Conservation (phyloP, 2,113 vertebrate species). For the Myrmecophaga tridactyla region DNA sequence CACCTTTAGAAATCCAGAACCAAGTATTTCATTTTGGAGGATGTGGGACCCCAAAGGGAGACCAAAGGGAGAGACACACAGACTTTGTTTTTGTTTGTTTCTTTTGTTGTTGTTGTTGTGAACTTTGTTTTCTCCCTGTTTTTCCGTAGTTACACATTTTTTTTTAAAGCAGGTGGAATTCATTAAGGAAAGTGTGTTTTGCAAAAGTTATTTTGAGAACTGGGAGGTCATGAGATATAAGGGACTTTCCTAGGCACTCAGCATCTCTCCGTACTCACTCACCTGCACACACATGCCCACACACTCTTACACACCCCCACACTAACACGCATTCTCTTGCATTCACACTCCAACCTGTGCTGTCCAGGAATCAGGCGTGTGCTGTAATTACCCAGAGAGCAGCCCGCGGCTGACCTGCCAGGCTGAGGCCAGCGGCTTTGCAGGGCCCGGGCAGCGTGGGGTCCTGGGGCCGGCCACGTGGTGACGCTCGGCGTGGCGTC, state of each 20-base stretch:
- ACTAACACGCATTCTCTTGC: fast-evolving
- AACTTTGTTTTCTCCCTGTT: neutral
- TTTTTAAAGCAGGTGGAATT: neutral
- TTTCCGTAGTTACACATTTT: neutral
- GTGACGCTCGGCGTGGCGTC: neutral
- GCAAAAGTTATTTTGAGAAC: neutral
- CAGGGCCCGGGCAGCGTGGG: neutral
- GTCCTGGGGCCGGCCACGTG: fast-evolving
- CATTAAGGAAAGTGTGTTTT: neutral
- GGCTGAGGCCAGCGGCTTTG: neutral
- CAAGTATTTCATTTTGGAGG: constrained; percentile 35
- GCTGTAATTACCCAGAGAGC: too few relatives aligned
- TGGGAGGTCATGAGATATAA: neutral
- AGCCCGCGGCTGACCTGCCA: neutral
- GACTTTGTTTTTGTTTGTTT: fast-evolving
- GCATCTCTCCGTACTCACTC: too few relatives aligned
- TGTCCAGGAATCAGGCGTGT: neutral
- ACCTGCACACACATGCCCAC: too few relatives aligned
- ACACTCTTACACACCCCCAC: too few relatives aligned
- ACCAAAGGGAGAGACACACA: neutral
- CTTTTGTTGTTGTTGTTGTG: too few relatives aligned
- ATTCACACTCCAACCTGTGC: too few relatives aligned
- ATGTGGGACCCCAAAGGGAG: neutral
- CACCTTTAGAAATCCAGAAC: neutral
- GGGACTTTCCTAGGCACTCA: neutral